Percentiles rank a stretch among this genome's conserved stretches.
Evolutionary conservation across 35 echinoderm and acorn worm genomes (phyloP).

Genomic region (Chiridota heheva): DNA sequence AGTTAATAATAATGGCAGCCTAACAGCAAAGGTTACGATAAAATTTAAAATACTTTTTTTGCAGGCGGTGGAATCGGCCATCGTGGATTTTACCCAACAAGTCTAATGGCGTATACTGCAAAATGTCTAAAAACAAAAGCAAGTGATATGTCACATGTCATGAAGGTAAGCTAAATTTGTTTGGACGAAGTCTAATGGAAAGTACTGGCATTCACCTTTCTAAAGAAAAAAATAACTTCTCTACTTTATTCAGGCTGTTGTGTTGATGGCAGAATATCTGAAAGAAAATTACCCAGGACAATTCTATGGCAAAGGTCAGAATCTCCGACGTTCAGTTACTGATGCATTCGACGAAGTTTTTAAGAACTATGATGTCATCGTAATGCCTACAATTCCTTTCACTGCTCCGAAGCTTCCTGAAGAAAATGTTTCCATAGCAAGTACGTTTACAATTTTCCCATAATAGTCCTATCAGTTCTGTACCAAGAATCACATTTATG

Average conservation of each 20-base stretch:
- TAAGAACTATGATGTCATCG: slow-evolving; percentile 54
- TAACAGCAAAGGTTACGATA: too few relatives aligned
- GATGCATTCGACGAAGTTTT: slow-evolving; percentile 48
- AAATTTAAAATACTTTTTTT: too few relatives aligned
- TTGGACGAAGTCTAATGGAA: background rate
- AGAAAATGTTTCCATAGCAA: slow-evolving; percentile 36
- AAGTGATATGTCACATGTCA: background rate
- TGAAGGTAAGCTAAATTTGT: slow-evolving; percentile 16
- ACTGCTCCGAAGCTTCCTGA: slow-evolving; percentile 46
- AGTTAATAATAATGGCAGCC: too few relatives aligned
- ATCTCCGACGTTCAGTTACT: slow-evolving; percentile 43
- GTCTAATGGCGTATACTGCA: background rate
- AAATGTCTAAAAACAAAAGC: background rate
- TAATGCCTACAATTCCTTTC: slow-evolving; percentile 78
- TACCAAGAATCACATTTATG: too few relatives aligned
- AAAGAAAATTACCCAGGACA: slow-evolving; percentile 54
- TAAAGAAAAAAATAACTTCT: too few relatives aligned
- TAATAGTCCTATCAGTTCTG: too few relatives aligned
- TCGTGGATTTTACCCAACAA: slow-evolving; percentile 38
- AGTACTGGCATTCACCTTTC: too few relatives aligned
- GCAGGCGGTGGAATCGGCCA: slow-evolving; percentile 1
- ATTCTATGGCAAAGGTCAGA: slow-evolving; percentile 79
- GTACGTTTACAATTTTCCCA: background rate
- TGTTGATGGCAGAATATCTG: slow-evolving; percentile 55
- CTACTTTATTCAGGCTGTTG: slow-evolving; percentile 1